phyloP scores from a whole-genome alignment of 2,113 vertebrate species.

The Sus scrofa region T2T-Sscrofa CM000812.6:260075001-260075500 shows the following conservation, averaged over 20 bases:
- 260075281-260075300: background rate
- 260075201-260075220: background rate
- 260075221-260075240: fast-evolving
- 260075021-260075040: background rate
- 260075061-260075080: background rate
- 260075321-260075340: background rate
- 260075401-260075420: background rate
- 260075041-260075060: background rate
- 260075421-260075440: background rate
- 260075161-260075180: background rate
- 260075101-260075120: background rate
- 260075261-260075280: background rate
- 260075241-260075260: background rate
- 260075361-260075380: background rate
- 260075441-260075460: background rate
- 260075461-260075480: background rate
- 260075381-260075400: background rate
- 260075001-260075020: background rate
- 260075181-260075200: background rate
- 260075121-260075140: background rate
- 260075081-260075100: background rate
- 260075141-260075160: background rate
- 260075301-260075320: background rate
- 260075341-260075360: background rate
- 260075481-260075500: background rate